Percentiles rank a stretch among this genome's conserved stretches.
phyloP scores from a whole-genome alignment of 2,888 invertebrate species.

The Pycnomerus fuliginosus region DNA sequence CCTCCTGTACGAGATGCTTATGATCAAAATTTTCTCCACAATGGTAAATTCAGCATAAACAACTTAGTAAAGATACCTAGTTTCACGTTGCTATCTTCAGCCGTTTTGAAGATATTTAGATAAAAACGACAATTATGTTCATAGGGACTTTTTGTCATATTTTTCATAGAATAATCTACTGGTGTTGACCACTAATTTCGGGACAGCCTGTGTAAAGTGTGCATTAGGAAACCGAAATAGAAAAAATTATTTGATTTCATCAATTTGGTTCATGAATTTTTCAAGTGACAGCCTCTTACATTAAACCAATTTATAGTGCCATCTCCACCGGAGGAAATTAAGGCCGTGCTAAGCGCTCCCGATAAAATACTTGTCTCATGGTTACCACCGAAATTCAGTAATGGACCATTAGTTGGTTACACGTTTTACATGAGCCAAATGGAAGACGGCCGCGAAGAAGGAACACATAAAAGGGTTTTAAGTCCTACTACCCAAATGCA shows the following conservation, averaged over 20 bases:
- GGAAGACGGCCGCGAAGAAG: constrained; percentile 76
- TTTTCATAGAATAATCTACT: too few species aligned
- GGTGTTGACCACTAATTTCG: too few species aligned
- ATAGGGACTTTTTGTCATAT: too few species aligned
- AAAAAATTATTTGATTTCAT: too few species aligned
- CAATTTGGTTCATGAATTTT: constrained; percentile 14
- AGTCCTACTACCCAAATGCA: constrained; percentile 70
- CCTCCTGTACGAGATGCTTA: too few species aligned
- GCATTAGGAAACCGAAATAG: constrained; percentile 9
- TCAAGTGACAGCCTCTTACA: constrained; percentile 6
- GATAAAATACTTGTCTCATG: constrained; percentile 87
- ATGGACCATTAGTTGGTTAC: constrained; percentile 81
- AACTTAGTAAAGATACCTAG: too few species aligned
- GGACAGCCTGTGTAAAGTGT: too few species aligned
- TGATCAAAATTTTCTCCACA: too few species aligned
- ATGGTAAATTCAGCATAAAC: too few species aligned
- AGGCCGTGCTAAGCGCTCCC: constrained; percentile 82
- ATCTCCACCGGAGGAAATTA: constrained; percentile 85
- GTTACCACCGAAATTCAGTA: constrained; percentile 81
- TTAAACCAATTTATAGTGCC: constrained; percentile 63
- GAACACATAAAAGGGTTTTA: constrained; percentile 72
- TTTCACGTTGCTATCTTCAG: too few species aligned
- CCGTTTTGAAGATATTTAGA: too few species aligned
- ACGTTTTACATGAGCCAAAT: constrained; percentile 80
- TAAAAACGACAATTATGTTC: too few species aligned